These are phyloP conservation scores for Sycobia sp. DNA, from an alignment of 1,140 invertebrate genomes.

Conservation along the genomic window DNA sequence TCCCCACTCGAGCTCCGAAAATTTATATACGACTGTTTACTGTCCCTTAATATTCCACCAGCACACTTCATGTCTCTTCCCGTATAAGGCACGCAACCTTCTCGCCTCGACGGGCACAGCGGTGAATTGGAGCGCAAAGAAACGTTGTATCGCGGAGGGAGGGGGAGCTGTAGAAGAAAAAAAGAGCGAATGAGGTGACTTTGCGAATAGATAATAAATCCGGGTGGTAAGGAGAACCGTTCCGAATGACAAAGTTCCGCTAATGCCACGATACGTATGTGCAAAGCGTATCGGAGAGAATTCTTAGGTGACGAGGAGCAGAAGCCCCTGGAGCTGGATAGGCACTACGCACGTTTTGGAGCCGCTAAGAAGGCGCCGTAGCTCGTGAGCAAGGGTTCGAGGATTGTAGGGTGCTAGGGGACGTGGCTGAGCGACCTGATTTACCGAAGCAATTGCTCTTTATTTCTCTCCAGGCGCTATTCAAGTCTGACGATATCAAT, in stretches of 20 bases:
- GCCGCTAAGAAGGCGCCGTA: no score
- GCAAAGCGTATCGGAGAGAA: conserved; percentile 37
- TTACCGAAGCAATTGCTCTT: conserved; percentile 63
- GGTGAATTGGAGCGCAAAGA: no score
- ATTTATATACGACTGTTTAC: conserved; percentile 24
- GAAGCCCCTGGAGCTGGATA: neutral
- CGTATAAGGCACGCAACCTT: neutral
- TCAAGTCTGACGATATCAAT: conserved; percentile 55
- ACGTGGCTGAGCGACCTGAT: conserved; percentile 47
- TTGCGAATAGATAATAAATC: conserved; percentile 36
- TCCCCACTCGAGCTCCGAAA: neutral
- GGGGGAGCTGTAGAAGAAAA: neutral
- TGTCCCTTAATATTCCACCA: conserved; percentile 31
- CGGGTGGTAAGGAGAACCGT: conserved; percentile 37
- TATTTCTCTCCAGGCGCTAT: conserved; percentile 63
- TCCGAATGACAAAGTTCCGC: conserved; percentile 49
- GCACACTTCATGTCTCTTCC: neutral
- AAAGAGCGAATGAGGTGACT: neutral
- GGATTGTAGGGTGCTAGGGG: no score
- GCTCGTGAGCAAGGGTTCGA: conserved; percentile 13
- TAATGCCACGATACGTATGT: conserved; percentile 61
- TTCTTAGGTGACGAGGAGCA: conserved; percentile 12
- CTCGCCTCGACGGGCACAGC: neutral
- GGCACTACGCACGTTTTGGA: no score
- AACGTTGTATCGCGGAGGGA: no score